Conservation (phyloP, 2,797 vertebrate species). For the Lepilemur ruficaudatus region DNA sequence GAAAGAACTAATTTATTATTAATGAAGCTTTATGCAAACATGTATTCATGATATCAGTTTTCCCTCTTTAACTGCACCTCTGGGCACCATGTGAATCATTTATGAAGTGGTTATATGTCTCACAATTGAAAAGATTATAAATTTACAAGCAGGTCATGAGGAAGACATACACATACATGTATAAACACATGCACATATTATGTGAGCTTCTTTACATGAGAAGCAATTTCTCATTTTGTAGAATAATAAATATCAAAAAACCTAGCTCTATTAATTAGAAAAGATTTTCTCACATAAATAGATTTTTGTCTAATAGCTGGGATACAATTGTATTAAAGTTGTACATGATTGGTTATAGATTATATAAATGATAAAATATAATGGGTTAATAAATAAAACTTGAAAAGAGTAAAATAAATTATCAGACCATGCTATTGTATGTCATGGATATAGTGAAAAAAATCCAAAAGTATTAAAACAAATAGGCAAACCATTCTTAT, state of each 20-base stretch:
- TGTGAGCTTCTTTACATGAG: not conserved
- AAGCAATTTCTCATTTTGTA: not conserved
- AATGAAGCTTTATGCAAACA: conserved; percentile 73
- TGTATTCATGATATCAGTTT: conserved; percentile 71
- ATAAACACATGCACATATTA: not conserved
- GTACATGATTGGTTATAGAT: not conserved
- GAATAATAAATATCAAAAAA: not conserved
- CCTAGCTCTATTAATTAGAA: not conserved
- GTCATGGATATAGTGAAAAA: conserved; percentile 72
- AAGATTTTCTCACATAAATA: not conserved
- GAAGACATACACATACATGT: not conserved
- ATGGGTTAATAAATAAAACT: conserved; percentile 75
- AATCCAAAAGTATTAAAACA: conserved; percentile 52
- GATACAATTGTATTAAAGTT: not conserved
- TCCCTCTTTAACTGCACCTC: conserved; percentile 73
- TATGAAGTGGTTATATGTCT: conserved; percentile 64
- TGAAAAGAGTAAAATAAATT: conserved; percentile 70
- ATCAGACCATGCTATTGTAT: conserved; percentile 62
- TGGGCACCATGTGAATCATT: conserved; percentile 77
- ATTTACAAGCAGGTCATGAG: conserved; percentile 39
- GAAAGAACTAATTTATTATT: conserved; percentile 79
- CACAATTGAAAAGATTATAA: conserved; percentile 66
- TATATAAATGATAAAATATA: conserved; percentile 41
- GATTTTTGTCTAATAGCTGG: not conserved
- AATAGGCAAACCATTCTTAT: conserved; percentile 67